Percentiles rank a stretch among this genome's conserved stretches.
Conservation (phyloP, 2,888 invertebrate species). For the Harmothoe impar region DNA sequence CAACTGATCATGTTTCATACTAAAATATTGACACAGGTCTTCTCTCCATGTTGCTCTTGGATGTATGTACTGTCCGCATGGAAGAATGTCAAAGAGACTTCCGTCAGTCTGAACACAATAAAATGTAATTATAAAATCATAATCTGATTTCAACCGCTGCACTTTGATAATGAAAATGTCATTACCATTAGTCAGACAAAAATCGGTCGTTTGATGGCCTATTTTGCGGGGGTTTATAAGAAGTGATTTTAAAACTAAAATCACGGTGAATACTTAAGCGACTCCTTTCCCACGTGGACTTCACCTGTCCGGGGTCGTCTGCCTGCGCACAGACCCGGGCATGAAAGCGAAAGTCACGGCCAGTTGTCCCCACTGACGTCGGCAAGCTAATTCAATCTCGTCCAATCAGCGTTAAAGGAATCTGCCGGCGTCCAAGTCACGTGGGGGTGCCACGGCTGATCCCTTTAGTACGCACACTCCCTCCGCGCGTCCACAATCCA, state of each 20-base stretch:
- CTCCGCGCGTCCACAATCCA: neutral
- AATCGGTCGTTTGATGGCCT: no score
- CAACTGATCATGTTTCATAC: no score
- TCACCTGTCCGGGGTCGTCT: neutral
- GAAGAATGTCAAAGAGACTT: no score
- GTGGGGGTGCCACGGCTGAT: neutral
- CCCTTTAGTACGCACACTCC: constrained; percentile 42
- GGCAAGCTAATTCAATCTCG: constrained; percentile 43
- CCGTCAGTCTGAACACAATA: no score
- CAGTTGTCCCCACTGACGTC: constrained; percentile 12
- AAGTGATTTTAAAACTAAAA: neutral
- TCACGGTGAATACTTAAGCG: neutral
- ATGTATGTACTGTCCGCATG: no score
- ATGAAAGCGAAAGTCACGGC: constrained; percentile 40
- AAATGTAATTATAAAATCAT: no score
- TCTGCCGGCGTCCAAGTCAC: neutral
- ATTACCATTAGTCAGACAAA: no score
- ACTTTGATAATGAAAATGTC: neutral
- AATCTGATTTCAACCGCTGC: neutral
- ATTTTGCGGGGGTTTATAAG: neutral
- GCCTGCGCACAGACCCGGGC: neutral
- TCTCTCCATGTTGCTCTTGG: no score
- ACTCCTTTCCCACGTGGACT: neutral
- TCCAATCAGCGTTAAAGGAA: constrained; percentile 55
- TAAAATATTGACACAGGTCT: no score